Percentiles rank a stretch among this genome's conserved stretches.
These are phyloP conservation scores for Octodonta nipae DNA, from an alignment of 2,888 invertebrate genomes.

Conservation along the genomic window DNA sequence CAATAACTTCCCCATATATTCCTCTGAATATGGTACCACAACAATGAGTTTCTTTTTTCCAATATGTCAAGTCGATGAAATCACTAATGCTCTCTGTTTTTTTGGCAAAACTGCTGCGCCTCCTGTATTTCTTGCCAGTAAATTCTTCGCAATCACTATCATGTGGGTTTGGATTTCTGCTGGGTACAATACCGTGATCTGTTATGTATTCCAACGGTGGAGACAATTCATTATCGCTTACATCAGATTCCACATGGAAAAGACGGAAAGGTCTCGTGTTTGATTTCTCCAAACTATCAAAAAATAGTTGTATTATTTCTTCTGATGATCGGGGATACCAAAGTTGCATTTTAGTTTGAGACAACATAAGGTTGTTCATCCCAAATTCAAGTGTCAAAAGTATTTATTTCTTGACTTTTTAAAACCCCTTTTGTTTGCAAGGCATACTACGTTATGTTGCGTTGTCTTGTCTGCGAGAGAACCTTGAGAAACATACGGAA, in stretches of 20 bases:
- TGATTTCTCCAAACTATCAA: too few relatives aligned
- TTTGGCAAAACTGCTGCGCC: conserved; percentile 25
- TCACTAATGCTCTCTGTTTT: conserved; percentile 35
- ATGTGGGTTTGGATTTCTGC: conserved; percentile 35
- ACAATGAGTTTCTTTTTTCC: conserved; percentile 54
- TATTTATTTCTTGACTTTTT: too few relatives aligned
- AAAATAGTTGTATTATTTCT: too few relatives aligned
- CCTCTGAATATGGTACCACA: conserved; percentile 58
- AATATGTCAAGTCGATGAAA: conserved; percentile 53
- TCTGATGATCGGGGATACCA: not conserved
- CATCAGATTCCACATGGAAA: too few relatives aligned
- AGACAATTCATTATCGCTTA: conserved; percentile 27
- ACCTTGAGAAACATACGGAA: too few relatives aligned
- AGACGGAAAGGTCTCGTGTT: too few relatives aligned
- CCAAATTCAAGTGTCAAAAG: too few relatives aligned
- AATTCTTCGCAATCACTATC: conserved; percentile 41
- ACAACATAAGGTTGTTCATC: too few relatives aligned
- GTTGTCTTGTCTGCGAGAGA: too few relatives aligned
- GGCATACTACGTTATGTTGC: too few relatives aligned
- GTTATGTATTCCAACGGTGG: conserved; percentile 30
- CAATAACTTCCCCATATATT: conserved; percentile 47
- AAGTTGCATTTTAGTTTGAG: not conserved
- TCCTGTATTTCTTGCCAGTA: conserved; percentile 25
- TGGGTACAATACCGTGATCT: conserved; percentile 19
- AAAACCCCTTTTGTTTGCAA: too few relatives aligned